Evolutionary conservation across 2,797 vertebrate species (phyloP).

Genomic region (Betta splendens): DNA sequence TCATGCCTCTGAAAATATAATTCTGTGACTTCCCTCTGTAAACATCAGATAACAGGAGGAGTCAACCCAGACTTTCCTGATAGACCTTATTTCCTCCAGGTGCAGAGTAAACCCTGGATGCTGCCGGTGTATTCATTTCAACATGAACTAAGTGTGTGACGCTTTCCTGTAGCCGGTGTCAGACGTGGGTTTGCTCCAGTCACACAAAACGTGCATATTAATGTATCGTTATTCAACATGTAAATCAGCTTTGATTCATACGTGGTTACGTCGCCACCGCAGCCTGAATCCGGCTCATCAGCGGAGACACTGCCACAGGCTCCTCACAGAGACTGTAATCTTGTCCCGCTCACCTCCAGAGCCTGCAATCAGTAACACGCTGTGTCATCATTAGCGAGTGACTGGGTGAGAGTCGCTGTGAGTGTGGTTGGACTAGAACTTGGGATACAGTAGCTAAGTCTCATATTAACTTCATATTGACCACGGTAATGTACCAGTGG

Average conservation of each 20-base stretch:
- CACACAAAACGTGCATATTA: constrained; percentile 46
- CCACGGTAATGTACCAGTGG: neutral
- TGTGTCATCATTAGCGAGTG: constrained; percentile 70
- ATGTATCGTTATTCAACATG: constrained; percentile 60
- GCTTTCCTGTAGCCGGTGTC: constrained; percentile 3
- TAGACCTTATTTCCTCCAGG: constrained; percentile 2
- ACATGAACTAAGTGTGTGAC: neutral
- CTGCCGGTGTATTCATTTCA: neutral
- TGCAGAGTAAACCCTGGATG: no score
- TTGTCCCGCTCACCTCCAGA: constrained; percentile 62
- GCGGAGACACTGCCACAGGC: constrained; percentile 49
- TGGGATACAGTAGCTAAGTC: constrained; percentile 28
- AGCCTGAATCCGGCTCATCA: constrained; percentile 66
- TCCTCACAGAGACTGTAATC: constrained; percentile 70
- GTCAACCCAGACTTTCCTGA: constrained; percentile 5
- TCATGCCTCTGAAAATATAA: neutral
- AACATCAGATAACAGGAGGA: neutral
- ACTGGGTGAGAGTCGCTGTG: constrained; percentile 51
- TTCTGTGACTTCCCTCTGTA: neutral
- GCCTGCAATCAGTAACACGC: constrained; percentile 75
- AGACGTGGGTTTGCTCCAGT: constrained; percentile 31
- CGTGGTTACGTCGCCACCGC: constrained; percentile 28
- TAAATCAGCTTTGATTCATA: constrained; percentile 70
- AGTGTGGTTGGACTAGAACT: constrained; percentile 25
- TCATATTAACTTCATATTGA: constrained; percentile 30